Conservation (phyloP, 1,140 invertebrate genomes). For the Bombus impatiens region DNA sequence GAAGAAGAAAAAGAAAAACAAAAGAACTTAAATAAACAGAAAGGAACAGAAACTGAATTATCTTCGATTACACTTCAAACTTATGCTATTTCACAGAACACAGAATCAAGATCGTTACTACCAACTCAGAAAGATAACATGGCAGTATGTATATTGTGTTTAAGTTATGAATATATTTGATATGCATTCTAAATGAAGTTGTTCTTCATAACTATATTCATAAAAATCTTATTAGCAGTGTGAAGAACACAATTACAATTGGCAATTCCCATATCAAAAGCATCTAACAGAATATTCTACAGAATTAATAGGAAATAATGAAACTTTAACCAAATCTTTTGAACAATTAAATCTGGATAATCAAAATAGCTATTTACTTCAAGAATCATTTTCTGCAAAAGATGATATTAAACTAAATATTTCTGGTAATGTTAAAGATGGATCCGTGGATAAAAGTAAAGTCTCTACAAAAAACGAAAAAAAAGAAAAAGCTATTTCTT, state of each 20-base stretch:
- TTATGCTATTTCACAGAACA: background rate
- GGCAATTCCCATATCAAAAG: constrained; percentile 12
- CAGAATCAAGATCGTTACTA: background rate
- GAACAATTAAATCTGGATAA: constrained; percentile 27
- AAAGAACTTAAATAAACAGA: background rate
- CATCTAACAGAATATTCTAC: constrained; percentile 20
- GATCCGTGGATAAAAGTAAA: constrained; percentile 28
- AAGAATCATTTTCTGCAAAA: background rate
- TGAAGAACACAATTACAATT: constrained; percentile 18
- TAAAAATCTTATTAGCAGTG: constrained; percentile 28
- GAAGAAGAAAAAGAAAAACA: background rate
- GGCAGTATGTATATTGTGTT: constrained; percentile 11
- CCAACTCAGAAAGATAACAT: constrained; percentile 4
- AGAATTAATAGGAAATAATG: constrained; percentile 15
- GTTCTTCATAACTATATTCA: background rate
- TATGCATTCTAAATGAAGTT: background rate
- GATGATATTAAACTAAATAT: constrained; percentile 39
- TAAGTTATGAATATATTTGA: constrained; percentile 1
- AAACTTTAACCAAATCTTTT: background rate
- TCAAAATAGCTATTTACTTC: constrained; percentile 6
- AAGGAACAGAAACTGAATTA: constrained; percentile 6
- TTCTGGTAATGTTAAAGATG: background rate
- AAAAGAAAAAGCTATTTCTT: constrained; percentile 28
- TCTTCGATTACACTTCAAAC: background rate
- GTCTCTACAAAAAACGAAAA: constrained; percentile 3